Percentiles rank a stretch among this genome's conserved stretches.
These are phyloP conservation scores for Bicyclus anynana DNA, from an alignment of 1,140 invertebrate species.

Conservation along the genomic window DNA sequence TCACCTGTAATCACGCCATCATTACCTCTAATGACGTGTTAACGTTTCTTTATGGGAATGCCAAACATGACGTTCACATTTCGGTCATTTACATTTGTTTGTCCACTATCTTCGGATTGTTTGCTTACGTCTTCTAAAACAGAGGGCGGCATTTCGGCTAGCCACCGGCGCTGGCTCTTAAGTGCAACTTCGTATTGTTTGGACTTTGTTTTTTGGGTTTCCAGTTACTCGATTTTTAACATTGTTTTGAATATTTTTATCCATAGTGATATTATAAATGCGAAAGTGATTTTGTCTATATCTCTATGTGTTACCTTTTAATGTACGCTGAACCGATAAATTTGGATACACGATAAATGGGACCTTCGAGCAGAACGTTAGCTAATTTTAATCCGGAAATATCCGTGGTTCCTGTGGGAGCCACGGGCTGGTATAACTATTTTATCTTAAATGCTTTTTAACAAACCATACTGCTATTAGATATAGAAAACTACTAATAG, in stretches of 20 bases:
- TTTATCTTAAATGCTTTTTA: too few relatives aligned
- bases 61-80: slow-evolving; percentile 76
- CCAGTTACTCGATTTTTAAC: slow-evolving; percentile 4
- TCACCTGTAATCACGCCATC: slow-evolving; percentile 72
- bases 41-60: slow-evolving; percentile 76
- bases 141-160: slow-evolving; percentile 66
- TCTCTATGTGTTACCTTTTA: too few relatives aligned
- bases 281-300: too few relatives aligned
- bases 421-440: too few relatives aligned
- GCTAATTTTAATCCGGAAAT: too few relatives aligned
- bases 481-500: background rate
- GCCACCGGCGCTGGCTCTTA: slow-evolving; percentile 60
- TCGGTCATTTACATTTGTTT: slow-evolving; percentile 77
- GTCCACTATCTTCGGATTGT: slow-evolving; percentile 68
- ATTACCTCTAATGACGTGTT: slow-evolving; percentile 77
- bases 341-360: too few relatives aligned
- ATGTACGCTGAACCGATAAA: too few relatives aligned
- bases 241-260: background rate
- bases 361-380: too few relatives aligned
- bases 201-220: slow-evolving; percentile 21
- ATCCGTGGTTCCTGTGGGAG: too few relatives aligned
- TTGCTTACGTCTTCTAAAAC: slow-evolving; percentile 71
- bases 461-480: too few relatives aligned
- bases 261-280: background rate
- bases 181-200: slow-evolving; percentile 51